These are phyloP conservation scores for Helostoma temminkii DNA, from an alignment of 2,797 vertebrate genomes.

Conservation along the genomic window DNA sequence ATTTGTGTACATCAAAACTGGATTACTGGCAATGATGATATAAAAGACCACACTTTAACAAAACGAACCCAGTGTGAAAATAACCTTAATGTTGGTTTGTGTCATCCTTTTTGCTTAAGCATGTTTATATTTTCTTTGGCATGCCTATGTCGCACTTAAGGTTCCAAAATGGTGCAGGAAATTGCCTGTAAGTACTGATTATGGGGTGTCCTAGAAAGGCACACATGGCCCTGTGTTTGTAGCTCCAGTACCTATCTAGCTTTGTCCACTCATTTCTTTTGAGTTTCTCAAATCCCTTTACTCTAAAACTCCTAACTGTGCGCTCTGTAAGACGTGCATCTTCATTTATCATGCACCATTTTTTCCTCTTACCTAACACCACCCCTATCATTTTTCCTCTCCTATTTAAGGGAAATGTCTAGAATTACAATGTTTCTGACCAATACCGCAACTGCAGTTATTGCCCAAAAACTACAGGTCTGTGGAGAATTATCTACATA, in stretches of 20 bases:
- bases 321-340: conserved; percentile 10
- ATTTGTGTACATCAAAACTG: not conserved
- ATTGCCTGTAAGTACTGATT: conserved; percentile 94
- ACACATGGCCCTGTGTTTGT: conserved; percentile 9
- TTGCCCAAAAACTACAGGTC: too few species aligned
- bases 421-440: too few species aligned
- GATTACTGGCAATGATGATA: too few species aligned
- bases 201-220: conserved; percentile 18
- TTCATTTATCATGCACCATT: not conserved
- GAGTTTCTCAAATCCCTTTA: conserved; percentile 23
- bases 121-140: conserved; percentile 82
- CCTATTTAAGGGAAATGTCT: not conserved
- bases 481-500: too few species aligned
- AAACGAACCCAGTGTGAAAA: not conserved
- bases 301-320: conserved; percentile 35
- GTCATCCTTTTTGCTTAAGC: conserved; percentile 49
- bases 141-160: conserved; percentile 85
- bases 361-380: not conserved
- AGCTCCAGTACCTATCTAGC: conserved; percentile 17
- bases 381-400: not conserved
- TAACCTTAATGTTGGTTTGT: not conserved
- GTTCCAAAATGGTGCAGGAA: conserved; percentile 99
- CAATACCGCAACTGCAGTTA: too few species aligned
- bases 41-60: not conserved
- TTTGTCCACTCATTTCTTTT: conserved; percentile 2